A percentile compares a stretch with the other conserved stretches of the same genome.
Conservation (phyloP, 2,888 invertebrate genomes). For the Hyalella azteca region DNA sequence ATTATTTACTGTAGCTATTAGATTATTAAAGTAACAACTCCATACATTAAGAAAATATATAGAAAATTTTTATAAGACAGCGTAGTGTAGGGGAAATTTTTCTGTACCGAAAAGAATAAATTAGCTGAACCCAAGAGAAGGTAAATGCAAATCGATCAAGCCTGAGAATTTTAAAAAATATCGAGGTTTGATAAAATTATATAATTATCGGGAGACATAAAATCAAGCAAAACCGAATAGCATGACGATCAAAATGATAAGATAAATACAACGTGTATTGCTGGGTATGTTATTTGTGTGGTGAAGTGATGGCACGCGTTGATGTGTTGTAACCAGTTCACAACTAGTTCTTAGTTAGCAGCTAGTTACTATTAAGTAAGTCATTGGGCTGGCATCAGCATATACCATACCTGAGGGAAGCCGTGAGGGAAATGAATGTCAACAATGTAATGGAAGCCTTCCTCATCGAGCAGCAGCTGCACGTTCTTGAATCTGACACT, state of each 20-base stretch:
- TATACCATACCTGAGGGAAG: not conserved
- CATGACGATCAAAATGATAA: not conserved
- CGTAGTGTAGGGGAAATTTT: not conserved
- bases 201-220: too few relatives aligned
- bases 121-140: not conserved
- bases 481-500: slow-evolving; percentile 16
- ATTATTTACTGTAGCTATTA: not conserved
- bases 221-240: not conserved
- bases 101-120: not conserved
- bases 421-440: slow-evolving; percentile 10
- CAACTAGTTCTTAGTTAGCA: not conserved
- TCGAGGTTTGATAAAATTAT: too few relatives aligned
- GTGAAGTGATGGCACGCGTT: not conserved
- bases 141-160: not conserved
- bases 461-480: slow-evolving; percentile 8
- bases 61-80: not conserved
- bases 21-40: not conserved
- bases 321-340: not conserved
- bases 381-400: not conserved
- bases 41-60: not conserved
- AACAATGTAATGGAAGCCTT: slow-evolving; percentile 3
- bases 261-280: not conserved
- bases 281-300: not conserved
- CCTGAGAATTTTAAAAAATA: too few relatives aligned
- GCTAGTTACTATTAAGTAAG: not conserved